Conservation (phyloP, 2,888 invertebrate genomes). For the Apodemia duryi region DNA sequence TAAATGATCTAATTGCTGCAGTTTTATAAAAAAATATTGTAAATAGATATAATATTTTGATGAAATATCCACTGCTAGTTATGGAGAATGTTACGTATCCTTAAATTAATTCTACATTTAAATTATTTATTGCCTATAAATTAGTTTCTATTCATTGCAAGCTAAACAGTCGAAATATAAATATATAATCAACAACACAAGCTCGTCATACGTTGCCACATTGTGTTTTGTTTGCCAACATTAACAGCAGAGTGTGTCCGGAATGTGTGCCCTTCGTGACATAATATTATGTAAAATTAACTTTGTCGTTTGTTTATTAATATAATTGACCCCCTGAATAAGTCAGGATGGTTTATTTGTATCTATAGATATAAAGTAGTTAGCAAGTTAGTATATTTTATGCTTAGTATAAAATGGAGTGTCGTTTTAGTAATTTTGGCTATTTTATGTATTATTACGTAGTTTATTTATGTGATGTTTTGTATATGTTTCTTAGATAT, state of each 20-base stretch:
- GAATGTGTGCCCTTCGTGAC: constrained; percentile 27
- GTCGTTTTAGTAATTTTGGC: constrained; percentile 51
- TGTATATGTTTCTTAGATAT: constrained; percentile 5
- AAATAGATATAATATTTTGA: too few relatives aligned
- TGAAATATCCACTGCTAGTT: background rate
- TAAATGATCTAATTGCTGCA: too few relatives aligned
- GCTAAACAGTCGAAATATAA: background rate
- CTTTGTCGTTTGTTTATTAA: constrained; percentile 24
- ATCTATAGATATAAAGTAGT: background rate
- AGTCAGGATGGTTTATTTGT: constrained; percentile 27
- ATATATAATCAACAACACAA: constrained; percentile 38
- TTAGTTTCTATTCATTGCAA: background rate
- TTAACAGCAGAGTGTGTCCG: constrained; percentile 55
- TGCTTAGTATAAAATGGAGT: constrained; percentile 39
- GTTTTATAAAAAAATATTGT: too few relatives aligned
- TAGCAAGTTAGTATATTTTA: constrained; percentile 19
- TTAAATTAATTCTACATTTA: background rate
- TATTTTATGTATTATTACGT: constrained; percentile 59
- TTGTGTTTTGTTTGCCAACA: constrained; percentile 57
- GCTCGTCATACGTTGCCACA: constrained; percentile 76
- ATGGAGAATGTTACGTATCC: too few relatives aligned
- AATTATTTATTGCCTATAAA: background rate
- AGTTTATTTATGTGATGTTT: constrained; percentile 15
- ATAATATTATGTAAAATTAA: constrained; percentile 21
- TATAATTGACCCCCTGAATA: constrained; percentile 28